Evolutionary conservation across 1,140 invertebrate species (phyloP).

Genomic region (Drosophila cardini): DNA sequence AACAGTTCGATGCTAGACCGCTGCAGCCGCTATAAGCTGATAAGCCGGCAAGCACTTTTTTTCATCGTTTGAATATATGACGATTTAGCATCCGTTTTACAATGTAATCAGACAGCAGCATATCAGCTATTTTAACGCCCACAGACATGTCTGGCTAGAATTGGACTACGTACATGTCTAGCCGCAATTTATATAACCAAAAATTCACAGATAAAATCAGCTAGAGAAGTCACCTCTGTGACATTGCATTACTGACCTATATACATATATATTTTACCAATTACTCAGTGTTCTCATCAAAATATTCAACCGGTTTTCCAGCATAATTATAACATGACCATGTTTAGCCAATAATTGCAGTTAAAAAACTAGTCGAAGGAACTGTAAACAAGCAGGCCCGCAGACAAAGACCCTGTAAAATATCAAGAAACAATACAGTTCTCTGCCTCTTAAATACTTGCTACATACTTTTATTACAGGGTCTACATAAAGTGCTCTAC

Average conservation of each 20-base stretch:
- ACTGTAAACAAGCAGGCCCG: too few relatives aligned
- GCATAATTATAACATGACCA: slow-evolving; percentile 59
- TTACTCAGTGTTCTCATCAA: slow-evolving; percentile 26
- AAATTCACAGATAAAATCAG: slow-evolving; percentile 11
- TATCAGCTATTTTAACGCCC: neutral
- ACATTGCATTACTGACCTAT: slow-evolving; percentile 67
- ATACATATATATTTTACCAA: slow-evolving; percentile 35
- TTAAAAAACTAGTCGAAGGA: neutral
- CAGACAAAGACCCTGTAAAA: too few relatives aligned
- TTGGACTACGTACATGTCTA: neutral
- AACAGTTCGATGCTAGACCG: slow-evolving; percentile 39
- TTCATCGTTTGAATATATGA: neutral
- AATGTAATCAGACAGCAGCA: slow-evolving; percentile 29
- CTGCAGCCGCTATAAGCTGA: slow-evolving; percentile 31
- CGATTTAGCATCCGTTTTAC: slow-evolving; percentile 40
- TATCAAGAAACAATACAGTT: too few relatives aligned
- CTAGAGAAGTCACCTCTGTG: slow-evolving; percentile 1
- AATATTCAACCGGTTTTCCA: slow-evolving; percentile 57
- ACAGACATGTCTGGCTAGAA: slow-evolving; percentile 23
- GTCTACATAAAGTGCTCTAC: neutral
- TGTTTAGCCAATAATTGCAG: slow-evolving; percentile 25
- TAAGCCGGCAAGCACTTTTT: slow-evolving; percentile 48
- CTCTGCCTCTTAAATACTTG: too few relatives aligned
- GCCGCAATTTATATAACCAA: neutral
- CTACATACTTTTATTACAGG: too few relatives aligned